A percentile compares a stretch with the other conserved stretches of the same genome.
phyloP scores from a whole-genome alignment of 2,113 vertebrate species.

The Noturus placidus region DNA sequence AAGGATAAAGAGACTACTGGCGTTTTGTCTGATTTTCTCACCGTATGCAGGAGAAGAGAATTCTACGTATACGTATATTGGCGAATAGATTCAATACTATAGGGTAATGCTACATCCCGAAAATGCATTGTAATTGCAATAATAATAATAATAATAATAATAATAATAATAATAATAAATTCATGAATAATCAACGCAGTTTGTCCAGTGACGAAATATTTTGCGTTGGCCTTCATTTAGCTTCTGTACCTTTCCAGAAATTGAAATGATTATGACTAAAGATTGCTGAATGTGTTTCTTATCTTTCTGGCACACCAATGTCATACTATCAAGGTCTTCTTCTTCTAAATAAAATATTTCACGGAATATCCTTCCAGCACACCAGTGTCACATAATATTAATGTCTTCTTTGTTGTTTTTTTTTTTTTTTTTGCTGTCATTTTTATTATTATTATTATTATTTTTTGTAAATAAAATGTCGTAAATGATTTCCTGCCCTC shows the following conservation, averaged over 20 bases:
- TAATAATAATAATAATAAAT: not conserved
- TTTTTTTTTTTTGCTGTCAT: not conserved
- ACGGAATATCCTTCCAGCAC: not conserved
- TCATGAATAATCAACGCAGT: not conserved
- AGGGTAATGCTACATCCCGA: not conserved
- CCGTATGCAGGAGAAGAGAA: not conserved
- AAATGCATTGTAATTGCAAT: not conserved
- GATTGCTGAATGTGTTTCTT: not conserved
- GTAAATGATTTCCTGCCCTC: not conserved
- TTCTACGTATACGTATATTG: not conserved
- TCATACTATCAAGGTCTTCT: not conserved
- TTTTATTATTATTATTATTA: not conserved
- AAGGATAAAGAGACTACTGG: not conserved
- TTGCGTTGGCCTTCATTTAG: not conserved
- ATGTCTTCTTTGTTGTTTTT: not conserved
- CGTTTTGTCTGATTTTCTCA: constrained; percentile 15
- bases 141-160: not conserved
- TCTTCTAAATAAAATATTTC: not conserved
- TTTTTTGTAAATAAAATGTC: constrained; percentile 15
- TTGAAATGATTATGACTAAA: not conserved
- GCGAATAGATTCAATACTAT: not conserved
- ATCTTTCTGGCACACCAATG: not conserved
- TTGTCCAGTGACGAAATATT: not conserved
- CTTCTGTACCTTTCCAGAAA: not conserved
- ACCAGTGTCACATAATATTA: not conserved